These are phyloP conservation scores for Ophion costatus DNA, from an alignment of 2,888 invertebrate species.

Conservation along the genomic window DNA sequence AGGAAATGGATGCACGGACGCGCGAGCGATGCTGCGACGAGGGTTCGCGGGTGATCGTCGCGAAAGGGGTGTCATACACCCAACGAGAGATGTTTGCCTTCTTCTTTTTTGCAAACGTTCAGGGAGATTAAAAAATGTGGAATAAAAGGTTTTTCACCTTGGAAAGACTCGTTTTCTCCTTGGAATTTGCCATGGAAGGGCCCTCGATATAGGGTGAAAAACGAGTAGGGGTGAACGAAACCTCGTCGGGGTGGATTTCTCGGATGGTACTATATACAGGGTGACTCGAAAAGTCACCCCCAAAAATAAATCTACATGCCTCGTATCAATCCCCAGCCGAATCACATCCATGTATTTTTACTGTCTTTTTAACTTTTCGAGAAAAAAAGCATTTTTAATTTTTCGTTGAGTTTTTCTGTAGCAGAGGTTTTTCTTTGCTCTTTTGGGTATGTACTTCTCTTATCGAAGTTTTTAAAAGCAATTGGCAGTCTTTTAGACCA, in stretches of 20 bases:
- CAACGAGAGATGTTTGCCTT: neutral
- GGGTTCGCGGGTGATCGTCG: neutral
- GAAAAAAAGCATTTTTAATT: too few relatives aligned
- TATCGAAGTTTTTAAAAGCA: too few relatives aligned
- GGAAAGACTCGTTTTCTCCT: constrained; percentile 5
- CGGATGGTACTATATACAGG: neutral
- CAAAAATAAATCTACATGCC: too few relatives aligned
- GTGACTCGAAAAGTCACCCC: too few relatives aligned
- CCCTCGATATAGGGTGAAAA: neutral
- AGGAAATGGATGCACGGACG: constrained; percentile 7
- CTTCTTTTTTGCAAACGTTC: neutral
- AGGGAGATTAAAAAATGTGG: neutral
- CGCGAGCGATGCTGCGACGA: constrained; percentile 11
- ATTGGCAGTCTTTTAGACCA: too few relatives aligned
- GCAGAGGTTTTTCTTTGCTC: too few relatives aligned
- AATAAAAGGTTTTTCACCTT: neutral
- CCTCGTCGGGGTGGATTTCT: constrained; percentile 10
- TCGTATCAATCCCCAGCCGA: too few relatives aligned
- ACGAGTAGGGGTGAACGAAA: neutral
- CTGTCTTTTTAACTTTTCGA: too few relatives aligned
- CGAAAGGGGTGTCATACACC: neutral
- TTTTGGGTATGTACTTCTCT: too few relatives aligned
- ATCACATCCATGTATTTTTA: too few relatives aligned
- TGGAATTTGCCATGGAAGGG: constrained; percentile 8
- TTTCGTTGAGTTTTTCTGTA: too few relatives aligned